Evolutionary conservation across 2,797 vertebrate species (phyloP).

Genomic region (Vultur gryphus): DNA sequence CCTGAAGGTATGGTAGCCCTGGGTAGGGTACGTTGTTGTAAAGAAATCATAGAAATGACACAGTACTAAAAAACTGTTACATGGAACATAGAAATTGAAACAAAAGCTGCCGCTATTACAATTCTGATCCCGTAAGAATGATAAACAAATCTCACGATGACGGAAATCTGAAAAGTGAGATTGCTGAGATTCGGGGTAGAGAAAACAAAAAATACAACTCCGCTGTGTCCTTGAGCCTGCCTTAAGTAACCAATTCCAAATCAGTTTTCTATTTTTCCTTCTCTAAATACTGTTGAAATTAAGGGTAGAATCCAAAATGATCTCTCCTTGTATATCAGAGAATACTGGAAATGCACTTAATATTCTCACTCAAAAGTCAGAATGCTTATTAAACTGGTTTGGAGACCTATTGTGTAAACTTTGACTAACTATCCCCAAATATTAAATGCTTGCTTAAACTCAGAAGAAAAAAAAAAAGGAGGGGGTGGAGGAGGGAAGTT

Average conservation of each 20-base stretch:
- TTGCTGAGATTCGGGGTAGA: not conserved
- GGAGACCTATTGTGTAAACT: not conserved
- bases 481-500: fast-evolving
- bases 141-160: not conserved
- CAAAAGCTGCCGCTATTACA: not conserved
- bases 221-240: not conserved
- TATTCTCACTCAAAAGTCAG: not conserved
- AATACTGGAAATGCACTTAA: not conserved
- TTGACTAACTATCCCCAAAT: not conserved
- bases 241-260: not conserved
- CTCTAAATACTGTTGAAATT: not conserved
- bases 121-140: not conserved
- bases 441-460: not conserved
- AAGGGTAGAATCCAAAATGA: not conserved
- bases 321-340: not conserved
- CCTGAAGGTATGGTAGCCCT: not conserved
- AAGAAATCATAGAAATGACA: not conserved
- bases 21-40: not conserved
- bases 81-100: not conserved
- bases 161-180: not conserved
- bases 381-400: not conserved
- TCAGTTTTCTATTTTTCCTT: not conserved
- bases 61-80: not conserved
- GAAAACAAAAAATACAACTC: not conserved
- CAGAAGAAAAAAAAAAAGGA: fast-evolving